Evolutionary conservation across 1,140 invertebrate species (phyloP).

Genomic region (Rhagoletis zephyria): DNA sequence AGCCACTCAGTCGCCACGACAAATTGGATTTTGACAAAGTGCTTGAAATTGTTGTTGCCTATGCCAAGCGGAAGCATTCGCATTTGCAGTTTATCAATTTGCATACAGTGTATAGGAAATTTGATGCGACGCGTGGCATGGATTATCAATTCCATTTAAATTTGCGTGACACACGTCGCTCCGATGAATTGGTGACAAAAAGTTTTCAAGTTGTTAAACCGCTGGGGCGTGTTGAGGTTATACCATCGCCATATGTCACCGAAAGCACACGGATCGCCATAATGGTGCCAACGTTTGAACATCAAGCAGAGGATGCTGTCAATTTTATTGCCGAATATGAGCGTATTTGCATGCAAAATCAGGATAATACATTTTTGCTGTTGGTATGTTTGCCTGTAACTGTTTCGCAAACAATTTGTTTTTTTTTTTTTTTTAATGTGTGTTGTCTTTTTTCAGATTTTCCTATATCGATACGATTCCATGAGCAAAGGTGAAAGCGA

Average conservation of each 20-base stretch:
- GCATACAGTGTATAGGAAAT: slow-evolving; percentile 87
- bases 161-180: slow-evolving; percentile 69
- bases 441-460: slow-evolving; percentile 75
- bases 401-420: neutral
- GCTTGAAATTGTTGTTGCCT: slow-evolving; percentile 76
- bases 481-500: slow-evolving; percentile 80
- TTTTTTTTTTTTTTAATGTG: neutral
- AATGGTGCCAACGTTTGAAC: slow-evolving; percentile 77
- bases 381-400: slow-evolving; percentile 74
- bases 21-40: slow-evolving; percentile 81
- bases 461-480: slow-evolving; percentile 77
- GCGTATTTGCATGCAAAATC: slow-evolving; percentile 81
- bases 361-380: slow-evolving; percentile 84
- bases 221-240: slow-evolving; percentile 86
- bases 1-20: slow-evolving; percentile 77
- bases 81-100: slow-evolving; percentile 76
- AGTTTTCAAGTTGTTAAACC: slow-evolving; percentile 82
- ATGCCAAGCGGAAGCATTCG: slow-evolving; percentile 77
- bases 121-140: slow-evolving; percentile 90
- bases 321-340: slow-evolving; percentile 83
- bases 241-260: slow-evolving; percentile 91
- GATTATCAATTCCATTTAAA: slow-evolving; percentile 88
- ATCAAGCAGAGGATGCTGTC: slow-evolving; percentile 71
- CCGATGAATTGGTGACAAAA: slow-evolving; percentile 59
- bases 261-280: slow-evolving; percentile 87